Evolutionary conservation across 2,797 vertebrate species (phyloP), one percentile per base, ranked within the genome.

Genomic region (Orestias chungarensis): DNA sequence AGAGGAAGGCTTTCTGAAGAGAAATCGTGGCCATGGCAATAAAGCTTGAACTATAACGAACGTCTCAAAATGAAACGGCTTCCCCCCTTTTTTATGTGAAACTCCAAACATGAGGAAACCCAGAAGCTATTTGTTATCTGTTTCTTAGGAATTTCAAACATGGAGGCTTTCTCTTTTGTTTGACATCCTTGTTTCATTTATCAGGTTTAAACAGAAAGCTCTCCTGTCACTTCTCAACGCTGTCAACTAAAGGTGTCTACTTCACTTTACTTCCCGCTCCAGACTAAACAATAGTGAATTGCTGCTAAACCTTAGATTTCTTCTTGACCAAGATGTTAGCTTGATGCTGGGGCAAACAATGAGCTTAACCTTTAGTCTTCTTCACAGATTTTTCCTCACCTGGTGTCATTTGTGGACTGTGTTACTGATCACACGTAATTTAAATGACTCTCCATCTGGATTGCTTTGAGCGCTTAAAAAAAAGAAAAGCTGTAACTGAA

Each of bases 211-310:
- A 74, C 70, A 71, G 64, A 75, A 68, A 47, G 66, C 67, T 83
- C 65, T 76, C 75, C 73, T 79, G 79, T 72, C 79, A 80, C 70
- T 44, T 8, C 68, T 75, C 64, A 55, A 3, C n/a, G 23, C 75
- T 85, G 86, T 87, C 85, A 86, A 74, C 78, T 27, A 40, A 84
- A 84, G 87, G 83, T 88, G 84, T 77, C 83, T 44, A 3, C 73
- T 40, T 80, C 61, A 78, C 64, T 88, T 81, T 82, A 74, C 71
- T 50, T 68, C 72, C 75, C 0, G 10, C 61, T 68, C 15, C 10
- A 79, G 70, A 71, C 66, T 81, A 80, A 84, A 85, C 78, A 69
- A 57, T 23, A 62, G 46, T 62, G 74, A 85, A 67, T 71, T 68
- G 76, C 61, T 15, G 71, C 65, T 6, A 2, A 1, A 3, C 73